Evolutionary conservation across 1,140 invertebrate species (phyloP), one percentile per base, ranked within the genome.

Genomic region (Drosophila bocki): DNA sequence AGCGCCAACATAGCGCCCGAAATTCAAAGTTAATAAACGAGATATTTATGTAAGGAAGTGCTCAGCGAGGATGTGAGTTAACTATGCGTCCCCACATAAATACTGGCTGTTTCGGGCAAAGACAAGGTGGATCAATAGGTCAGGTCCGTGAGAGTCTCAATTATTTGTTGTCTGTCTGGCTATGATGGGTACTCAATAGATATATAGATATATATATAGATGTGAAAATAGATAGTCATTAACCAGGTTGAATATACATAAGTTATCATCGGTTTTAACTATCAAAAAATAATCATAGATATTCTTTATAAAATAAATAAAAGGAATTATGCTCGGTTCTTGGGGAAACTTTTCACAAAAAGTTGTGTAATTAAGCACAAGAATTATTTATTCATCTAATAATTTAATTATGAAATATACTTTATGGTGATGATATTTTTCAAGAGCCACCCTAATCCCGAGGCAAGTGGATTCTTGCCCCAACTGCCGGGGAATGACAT

Each of bases 21-120:
- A 79, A 79, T 71, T 79, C 75, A 78, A 79, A 79, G 77, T 79
- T 79, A 79, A 79, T 79, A 77, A 79, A 79, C 75, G 76, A 79
- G 77, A 79, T 79, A 79, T 79, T 79, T 79, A 78, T 79, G 77
- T 78, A 42, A 42, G 75, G 70, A 72, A 71, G 44, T 61, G 75
- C 39, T 50, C 13, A 59, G 32, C 11, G 45, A 33, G 59, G 75
- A 75, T 61, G 71, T 60, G 51, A 54, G 59, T 65, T 54, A 64
- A 75, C 74, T 75, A 74, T 54, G 68, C 8, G 22, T 8, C 22
- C 7, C 13, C 13, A 1, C 42, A 47, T 32, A 29, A 60, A 37
- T 29, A 22, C 63, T 29, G 7, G 9, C 15, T 35, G n/a, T 19
- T 53, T 1, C 2, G 9, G 13, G 7, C 1, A 22, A 11, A 7